These are phyloP conservation scores for Piaya cayana DNA, from an alignment of 2,113 vertebrate genomes.

Conservation along the genomic window DNA sequence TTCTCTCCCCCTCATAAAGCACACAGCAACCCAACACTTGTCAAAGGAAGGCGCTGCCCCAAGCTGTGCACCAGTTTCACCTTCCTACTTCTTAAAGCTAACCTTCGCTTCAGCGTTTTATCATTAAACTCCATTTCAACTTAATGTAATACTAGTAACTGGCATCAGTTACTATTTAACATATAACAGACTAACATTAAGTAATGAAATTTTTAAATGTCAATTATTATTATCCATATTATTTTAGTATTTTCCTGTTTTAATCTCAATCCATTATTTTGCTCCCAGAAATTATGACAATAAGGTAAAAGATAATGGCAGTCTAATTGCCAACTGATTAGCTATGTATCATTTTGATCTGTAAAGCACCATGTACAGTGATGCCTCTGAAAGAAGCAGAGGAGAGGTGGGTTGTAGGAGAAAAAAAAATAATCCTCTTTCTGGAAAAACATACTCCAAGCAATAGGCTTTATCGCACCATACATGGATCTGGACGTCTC, in stretches of 20 bases:
- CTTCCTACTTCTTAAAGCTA: background rate
- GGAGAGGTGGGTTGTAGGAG: background rate
- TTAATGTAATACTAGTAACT: background rate
- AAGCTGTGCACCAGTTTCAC: background rate
- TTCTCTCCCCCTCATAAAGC: background rate
- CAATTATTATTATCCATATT: background rate
- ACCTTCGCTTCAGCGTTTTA: background rate
- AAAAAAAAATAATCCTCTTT: background rate
- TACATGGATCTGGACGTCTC: background rate
- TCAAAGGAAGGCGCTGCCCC: background rate
- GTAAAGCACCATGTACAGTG: background rate
- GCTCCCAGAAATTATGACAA: background rate
- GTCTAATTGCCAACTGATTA: background rate
- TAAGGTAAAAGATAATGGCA: background rate
- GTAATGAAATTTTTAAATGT: background rate
- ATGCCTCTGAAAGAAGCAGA: background rate
- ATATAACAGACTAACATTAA: background rate
- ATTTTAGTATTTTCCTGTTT: background rate
- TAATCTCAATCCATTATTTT: background rate
- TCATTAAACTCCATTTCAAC: background rate
- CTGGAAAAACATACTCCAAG: constrained; percentile 19
- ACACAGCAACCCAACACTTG: background rate
- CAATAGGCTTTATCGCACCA: background rate
- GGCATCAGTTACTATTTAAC: background rate
- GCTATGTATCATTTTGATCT: background rate